Evolutionary conservation across 2,113 vertebrate species (phyloP).

Genomic region (Pluvialis apricaria): DNA sequence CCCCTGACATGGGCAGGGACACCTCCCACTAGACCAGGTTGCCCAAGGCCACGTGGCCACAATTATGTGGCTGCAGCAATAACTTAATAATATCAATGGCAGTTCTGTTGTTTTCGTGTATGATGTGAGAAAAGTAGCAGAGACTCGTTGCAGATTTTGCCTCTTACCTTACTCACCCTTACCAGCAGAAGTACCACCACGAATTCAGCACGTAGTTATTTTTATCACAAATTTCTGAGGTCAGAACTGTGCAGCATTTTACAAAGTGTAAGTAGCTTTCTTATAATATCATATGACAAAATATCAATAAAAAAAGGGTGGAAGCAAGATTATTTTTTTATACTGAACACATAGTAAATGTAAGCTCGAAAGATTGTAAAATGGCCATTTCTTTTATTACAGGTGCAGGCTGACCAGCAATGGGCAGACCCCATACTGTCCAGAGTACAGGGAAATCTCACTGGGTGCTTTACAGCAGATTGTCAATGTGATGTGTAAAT

Average conservation of each 20-base stretch:
- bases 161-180: not conserved
- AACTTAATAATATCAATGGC: not conserved
- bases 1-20: no score
- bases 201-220: not conserved
- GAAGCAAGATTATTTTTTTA: not conserved
- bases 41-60: no score
- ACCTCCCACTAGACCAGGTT: no score
- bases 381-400: not conserved
- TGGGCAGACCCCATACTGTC: not conserved
- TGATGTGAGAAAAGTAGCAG: not conserved
- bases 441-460: not conserved
- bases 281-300: not conserved
- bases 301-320: not conserved
- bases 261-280: not conserved
- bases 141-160: not conserved
- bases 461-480: not conserved
- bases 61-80: not conserved
- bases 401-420: not conserved
- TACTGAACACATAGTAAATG: not conserved
- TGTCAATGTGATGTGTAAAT: not conserved
- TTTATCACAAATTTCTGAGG: not conserved
- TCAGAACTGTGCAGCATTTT: not conserved
- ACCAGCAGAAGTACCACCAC: not conserved
- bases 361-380: not conserved
- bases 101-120: not conserved